Evolutionary conservation across 2,797 vertebrate genomes (phyloP).

Genomic region (Hippoglossus hippoglossus): DNA sequence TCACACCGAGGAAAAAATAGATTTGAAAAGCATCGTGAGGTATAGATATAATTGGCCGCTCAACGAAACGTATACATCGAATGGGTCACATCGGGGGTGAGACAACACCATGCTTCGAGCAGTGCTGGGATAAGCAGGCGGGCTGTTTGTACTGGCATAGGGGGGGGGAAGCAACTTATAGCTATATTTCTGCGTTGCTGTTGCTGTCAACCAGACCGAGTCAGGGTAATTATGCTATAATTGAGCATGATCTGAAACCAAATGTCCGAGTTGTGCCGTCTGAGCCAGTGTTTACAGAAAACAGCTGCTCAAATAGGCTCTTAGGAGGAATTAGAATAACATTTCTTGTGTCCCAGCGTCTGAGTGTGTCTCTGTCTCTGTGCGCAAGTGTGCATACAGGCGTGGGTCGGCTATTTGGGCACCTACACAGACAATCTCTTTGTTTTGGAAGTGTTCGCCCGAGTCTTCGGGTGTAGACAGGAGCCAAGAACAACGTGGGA

Average conservation of each 20-base stretch:
- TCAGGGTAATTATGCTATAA: slow-evolving; percentile 78
- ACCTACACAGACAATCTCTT: slow-evolving; percentile 85
- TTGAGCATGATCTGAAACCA: slow-evolving; percentile 74
- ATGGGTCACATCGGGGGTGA: slow-evolving; percentile 31
- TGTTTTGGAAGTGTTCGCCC: slow-evolving; percentile 83
- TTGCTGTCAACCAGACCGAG: slow-evolving; percentile 74
- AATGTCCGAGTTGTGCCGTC: slow-evolving; percentile 60
- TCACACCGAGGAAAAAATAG: slow-evolving; percentile 17
- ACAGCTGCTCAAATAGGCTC: slow-evolving; percentile 81
- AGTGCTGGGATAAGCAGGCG: slow-evolving; percentile 75
- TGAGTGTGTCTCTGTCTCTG: slow-evolving; percentile 66
- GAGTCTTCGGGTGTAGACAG: slow-evolving; percentile 66
- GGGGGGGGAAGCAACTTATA: slow-evolving; percentile 61
- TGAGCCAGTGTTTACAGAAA: slow-evolving; percentile 77
- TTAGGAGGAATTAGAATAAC: slow-evolving; percentile 77
- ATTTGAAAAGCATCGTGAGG: slow-evolving; percentile 13
- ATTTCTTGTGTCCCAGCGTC: slow-evolving; percentile 64
- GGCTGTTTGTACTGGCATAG: slow-evolving; percentile 81
- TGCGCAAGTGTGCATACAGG: slow-evolving; percentile 70
- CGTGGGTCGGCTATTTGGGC: slow-evolving; percentile 77
- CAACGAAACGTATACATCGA: slow-evolving; percentile 25
- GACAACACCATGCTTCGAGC: slow-evolving; percentile 66
- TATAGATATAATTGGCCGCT: slow-evolving; percentile 26
- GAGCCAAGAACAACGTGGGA: slow-evolving; percentile 84
- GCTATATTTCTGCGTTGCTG: slow-evolving; percentile 72